Percentiles rank a stretch among this genome's conserved stretches.
phyloP scores from a whole-genome alignment of 2,888 invertebrate genomes.

The Pycnomerus fuliginosus region DNA sequence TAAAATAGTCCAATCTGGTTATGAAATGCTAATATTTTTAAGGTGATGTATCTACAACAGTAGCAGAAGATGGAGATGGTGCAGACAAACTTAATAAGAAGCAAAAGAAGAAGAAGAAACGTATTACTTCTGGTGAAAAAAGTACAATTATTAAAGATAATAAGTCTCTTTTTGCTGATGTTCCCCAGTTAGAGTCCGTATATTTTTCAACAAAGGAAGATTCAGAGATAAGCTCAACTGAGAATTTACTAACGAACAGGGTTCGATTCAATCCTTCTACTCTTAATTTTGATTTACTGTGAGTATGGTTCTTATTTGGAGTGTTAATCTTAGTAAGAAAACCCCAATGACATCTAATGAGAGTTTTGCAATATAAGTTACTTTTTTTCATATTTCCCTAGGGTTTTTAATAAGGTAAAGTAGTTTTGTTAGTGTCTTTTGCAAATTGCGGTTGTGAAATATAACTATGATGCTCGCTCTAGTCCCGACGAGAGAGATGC shows the following conservation, averaged over 20 bases:
- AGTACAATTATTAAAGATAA: constrained; percentile 35
- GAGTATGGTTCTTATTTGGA: constrained; percentile 3
- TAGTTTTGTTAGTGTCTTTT: constrained; percentile 34
- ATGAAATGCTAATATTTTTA: background rate
- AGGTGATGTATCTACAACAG: background rate
- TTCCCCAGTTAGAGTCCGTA: constrained; percentile 38
- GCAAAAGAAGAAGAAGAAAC: constrained; percentile 33
- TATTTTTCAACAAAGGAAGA: constrained; percentile 39
- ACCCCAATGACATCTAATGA: too few species aligned
- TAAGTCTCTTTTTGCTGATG: constrained; percentile 29
- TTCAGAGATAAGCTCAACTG: constrained; percentile 36
- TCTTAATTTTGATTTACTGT: constrained; percentile 12
- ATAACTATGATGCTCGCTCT: too few species aligned
- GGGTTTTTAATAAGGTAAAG: constrained; percentile 32
- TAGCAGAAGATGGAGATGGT: constrained; percentile 14
- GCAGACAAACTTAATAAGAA: constrained; percentile 23
- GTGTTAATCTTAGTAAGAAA: background rate
- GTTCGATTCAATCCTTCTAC: constrained; percentile 21
- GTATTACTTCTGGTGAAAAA: constrained; percentile 30
- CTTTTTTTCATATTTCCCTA: constrained; percentile 3
- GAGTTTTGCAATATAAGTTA: background rate
- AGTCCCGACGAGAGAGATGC: too few species aligned
- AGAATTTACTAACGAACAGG: constrained; percentile 40
- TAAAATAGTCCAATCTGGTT: background rate
- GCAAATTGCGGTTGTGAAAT: constrained; percentile 1